Base-by-base conservation (phyloP, 2,888 invertebrate genomes). In the Crematogaster levior region DNA sequence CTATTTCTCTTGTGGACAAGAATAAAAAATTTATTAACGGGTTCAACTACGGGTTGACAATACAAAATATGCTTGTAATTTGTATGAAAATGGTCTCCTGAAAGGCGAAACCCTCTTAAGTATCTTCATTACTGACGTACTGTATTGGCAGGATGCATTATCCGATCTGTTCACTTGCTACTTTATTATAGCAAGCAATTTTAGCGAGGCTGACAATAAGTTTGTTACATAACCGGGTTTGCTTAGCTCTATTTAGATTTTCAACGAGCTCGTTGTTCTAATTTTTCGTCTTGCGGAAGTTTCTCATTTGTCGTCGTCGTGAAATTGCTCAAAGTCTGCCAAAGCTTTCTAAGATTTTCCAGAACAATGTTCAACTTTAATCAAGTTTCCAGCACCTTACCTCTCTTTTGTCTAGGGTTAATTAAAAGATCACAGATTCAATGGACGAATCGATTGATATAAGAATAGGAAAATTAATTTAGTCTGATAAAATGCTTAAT, bases 151-250 rank as follows among this genome's bases (percentile, higher is more conserved):
- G 63, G 81, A 75, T 53, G 63, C 72, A 72, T 83, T 73, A 61
- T 63, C 60, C 77, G 85, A 89, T 91, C 88, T 90, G 88, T 91
- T 90, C 88, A 89, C 90, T 87, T 84, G 84, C 85, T 84, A 85
- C 86, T 91, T 91, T 87, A 87, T 92, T 90, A 90, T 82, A 82
- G 84, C 86, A 84, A 88, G 88, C 83, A 85, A 89, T 87, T 82
- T 82, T 73, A 61, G 80, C 84, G 86, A 84, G 85, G 85, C 88
- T 86, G 85, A 85, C 84, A 90, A 89, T 89, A 85, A 90, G 89
- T 86, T 88, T 86, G 90, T 91, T 90, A 91, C 70, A 81, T 85
- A 72, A 75, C 84, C 53, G 43, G 65, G 56, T 53, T 73, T 86
- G 72, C 48, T 85, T 82, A 82, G 85, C 58, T 24, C 72, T 72